These are phyloP conservation scores for Nothura maculosa DNA, from an alignment of 2,797 vertebrate species.

Conservation along the genomic window DNA sequence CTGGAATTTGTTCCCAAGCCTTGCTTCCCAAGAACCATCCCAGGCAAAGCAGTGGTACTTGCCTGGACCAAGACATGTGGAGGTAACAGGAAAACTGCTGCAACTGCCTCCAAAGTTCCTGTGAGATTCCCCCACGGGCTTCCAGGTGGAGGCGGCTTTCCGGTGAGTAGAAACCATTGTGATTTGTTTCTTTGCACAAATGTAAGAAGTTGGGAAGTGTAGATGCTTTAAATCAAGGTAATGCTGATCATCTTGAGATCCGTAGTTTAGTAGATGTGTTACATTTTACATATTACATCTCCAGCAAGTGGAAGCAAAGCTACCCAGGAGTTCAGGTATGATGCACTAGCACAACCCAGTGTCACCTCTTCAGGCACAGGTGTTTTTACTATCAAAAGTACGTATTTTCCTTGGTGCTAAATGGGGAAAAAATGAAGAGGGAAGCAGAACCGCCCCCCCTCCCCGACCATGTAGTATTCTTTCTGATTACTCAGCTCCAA, in stretches of 20 bases:
- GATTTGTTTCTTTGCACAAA: neutral
- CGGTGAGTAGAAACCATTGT: conserved; percentile 1
- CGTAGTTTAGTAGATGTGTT: neutral
- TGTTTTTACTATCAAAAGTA: neutral
- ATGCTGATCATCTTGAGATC: neutral
- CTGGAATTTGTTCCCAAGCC: neutral
- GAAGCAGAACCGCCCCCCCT: neutral
- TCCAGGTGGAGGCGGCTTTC: neutral
- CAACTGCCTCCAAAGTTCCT: neutral
- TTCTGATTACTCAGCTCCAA: neutral
- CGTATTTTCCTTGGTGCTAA: neutral
- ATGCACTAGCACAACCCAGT: neutral
- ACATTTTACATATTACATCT: neutral
- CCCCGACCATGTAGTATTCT: neutral
- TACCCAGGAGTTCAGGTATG: neutral
- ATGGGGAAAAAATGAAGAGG: neutral
- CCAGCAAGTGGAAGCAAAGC: neutral
- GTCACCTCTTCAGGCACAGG: neutral
- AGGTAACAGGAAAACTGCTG: neutral
- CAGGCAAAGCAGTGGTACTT: neutral
- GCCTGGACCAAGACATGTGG: too few species aligned
- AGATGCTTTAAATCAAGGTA: neutral
- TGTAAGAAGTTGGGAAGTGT: neutral
- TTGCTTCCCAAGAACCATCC: too few species aligned
- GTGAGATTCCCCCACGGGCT: neutral